Evolutionary conservation across 2,797 vertebrate genomes (phyloP).

Genomic region (Epinephelus coioides): DNA sequence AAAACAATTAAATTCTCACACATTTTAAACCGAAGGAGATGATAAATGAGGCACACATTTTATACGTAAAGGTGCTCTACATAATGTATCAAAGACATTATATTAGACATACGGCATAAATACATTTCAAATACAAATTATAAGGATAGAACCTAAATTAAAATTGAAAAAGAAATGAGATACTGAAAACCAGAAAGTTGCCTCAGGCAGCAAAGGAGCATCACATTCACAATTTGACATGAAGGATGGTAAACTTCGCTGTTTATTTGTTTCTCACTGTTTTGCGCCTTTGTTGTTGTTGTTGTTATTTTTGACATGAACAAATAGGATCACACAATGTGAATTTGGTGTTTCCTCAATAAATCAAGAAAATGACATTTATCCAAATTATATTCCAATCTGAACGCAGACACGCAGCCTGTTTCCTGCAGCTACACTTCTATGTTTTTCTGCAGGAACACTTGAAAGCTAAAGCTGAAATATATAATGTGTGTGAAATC

Average conservation of each 20-base stretch:
- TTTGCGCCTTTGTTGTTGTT: background rate
- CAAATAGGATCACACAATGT: background rate
- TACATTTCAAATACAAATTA: background rate
- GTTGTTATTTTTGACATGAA: background rate
- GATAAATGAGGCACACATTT: constrained; percentile 26
- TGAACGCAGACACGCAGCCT: background rate
- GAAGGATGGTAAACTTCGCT: background rate
- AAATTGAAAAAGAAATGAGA: constrained; percentile 22
- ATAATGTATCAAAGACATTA: constrained; percentile 20
- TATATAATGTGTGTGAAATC: constrained; percentile 2
- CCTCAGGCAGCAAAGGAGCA: constrained; percentile 11
- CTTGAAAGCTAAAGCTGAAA: constrained; percentile 4
- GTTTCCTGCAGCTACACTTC: background rate
- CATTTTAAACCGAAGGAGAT: constrained; percentile 7
- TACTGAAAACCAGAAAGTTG: background rate
- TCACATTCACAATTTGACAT: background rate
- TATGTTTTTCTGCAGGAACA: background rate
- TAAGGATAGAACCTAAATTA: constrained; percentile 8
- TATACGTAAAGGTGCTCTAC: constrained; percentile 17
- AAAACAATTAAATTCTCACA: constrained; percentile 1
- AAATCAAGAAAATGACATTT: background rate
- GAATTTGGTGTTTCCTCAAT: background rate
- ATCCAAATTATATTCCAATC: background rate
- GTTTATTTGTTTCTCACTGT: background rate
- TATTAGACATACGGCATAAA: background rate